Percentiles rank a stretch among this genome's conserved stretches.
phyloP scores from a whole-genome alignment of 2,797 vertebrate species.

The Propithecus deckenii region DNA sequence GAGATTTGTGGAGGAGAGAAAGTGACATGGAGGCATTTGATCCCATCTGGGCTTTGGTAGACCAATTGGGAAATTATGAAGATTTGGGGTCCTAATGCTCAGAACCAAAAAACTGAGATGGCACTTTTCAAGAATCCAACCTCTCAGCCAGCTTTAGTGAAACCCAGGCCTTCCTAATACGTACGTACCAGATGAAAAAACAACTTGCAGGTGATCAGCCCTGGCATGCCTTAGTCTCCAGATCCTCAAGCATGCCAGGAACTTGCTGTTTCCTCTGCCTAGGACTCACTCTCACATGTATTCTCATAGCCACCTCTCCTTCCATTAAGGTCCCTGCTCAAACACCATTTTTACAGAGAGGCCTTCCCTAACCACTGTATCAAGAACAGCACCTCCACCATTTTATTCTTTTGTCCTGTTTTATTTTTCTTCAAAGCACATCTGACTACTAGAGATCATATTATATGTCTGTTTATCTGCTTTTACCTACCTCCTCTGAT shows the following conservation, averaged over 20 bases:
- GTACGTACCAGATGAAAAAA: not conserved
- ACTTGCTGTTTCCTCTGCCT: not conserved
- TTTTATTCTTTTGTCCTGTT: not conserved
- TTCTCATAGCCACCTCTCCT: not conserved
- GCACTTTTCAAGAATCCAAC: not conserved
- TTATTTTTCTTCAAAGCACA: conserved; percentile 35
- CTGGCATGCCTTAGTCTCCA: not conserved
- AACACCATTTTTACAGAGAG: not conserved
- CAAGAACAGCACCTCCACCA: not conserved
- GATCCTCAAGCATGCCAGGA: not conserved
- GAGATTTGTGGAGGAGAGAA: not conserved
- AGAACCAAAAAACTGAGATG: not conserved
- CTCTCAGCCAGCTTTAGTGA: not conserved
- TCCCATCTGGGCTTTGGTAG: not conserved
- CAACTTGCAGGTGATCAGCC: not conserved
- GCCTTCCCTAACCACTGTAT: not conserved
- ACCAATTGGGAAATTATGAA: not conserved
- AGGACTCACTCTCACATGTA: not conserved
- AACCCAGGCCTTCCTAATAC: not conserved
- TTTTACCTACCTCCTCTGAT: not conserved
- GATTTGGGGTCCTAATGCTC: not conserved
- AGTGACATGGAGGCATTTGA: not conserved
- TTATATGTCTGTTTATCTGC: not conserved
- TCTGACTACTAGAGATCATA: not conserved
- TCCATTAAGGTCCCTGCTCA: not conserved